Evolutionary conservation across 2,113 vertebrate species (phyloP), one percentile per base, ranked within the genome.

Genomic region (Serilophus lunatus): DNA sequence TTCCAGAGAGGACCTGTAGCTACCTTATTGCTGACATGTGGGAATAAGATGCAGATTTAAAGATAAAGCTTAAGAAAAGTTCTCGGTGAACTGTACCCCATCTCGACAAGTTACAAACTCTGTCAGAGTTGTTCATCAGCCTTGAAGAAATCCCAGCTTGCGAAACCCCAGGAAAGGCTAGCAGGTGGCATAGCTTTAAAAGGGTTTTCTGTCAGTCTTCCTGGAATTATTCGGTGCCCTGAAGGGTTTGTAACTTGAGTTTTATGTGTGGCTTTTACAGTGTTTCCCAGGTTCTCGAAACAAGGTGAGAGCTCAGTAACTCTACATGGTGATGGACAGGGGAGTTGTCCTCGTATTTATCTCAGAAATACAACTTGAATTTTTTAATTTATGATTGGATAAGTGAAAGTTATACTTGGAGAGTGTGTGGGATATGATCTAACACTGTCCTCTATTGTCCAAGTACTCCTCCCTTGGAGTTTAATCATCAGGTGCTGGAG

Each of bases 201-300:
- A 82, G 66, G 72, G 40, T 72, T 85, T 95, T 95, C 63, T 92
- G 66, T 88, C 86, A 89, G 57, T 95, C 54, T 88, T 79, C 70
- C 82, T 86, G 91, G 72, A 95, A 87, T 91, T 95, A 89, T 77
- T 84, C 82, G 85, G 71, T 86, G 87, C 82, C 84, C 82, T 95
- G 53, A 25, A 72, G 90, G 63, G 59, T 82, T 94, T 94, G 50
- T 94, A 93, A 82, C 70, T 63, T 70, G 42, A 91, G 45, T 88
- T 86, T 88, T 93, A 13, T 79, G 23, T 13, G 26, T 72, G 50
- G 42, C 54, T 77, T 83, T 77, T 70, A 33, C 42, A 82, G 42
- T 61, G 45, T 87, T 93, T 94, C 63, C 49, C 70, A 80, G 29
- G 63, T 87, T 87, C 75, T 88, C 1, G 6, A 87, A 89, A 82